Base-by-base conservation (phyloP, 2,888 invertebrate genomes). In the Melangyna quadrimaculata region DNA sequence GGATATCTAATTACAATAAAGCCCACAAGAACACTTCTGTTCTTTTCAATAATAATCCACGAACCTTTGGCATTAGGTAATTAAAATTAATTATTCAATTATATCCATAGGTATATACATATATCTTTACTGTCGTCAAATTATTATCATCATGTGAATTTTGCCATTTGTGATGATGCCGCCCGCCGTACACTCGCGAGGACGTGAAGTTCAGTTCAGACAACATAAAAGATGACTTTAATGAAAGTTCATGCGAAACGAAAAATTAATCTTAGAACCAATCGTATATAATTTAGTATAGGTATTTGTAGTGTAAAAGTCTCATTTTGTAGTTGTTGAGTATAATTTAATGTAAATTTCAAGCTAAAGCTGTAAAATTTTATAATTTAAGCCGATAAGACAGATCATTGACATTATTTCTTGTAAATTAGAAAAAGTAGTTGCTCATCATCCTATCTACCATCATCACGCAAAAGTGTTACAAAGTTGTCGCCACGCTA, bases 1-100 rank as follows among this genome's bases (percentile, higher is more conserved):
- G n/a, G 17, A 69, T 22, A 37, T 22, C 43, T 72, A 69, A 78
- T 78, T 82, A 48, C 51, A 72, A 43, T n/a, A 9, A n/a, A 70
- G 37, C 32, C 19, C 8, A 7, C 4, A 5, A 57, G 14, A 59
- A 22, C 8, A 35, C 22, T 35, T 14, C 8, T 22, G 59, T 37
- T 59, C 14, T n/a, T n/a, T n/a, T n/a, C n/a, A 27, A 53, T 53
- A 59, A 78, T 78, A 59, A 61, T 73, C 69, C 12, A 27, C 12
- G 29, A 79, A 79, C 79, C 79, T 79, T 74, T 84, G 79, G 40
- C 43, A 65, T 45, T 32, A n/a, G 22, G 71, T 61, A 79, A 79
- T 83, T 74, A 74, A 79, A 79, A 79, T 74, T 83, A 74, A 79
- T 83, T 83, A 74, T 78, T 83, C 70, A 83, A 63, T 51, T 74